Evolutionary conservation across 1,140 invertebrate species (phyloP).

Genomic region (Drosophila nigromelanica): DNA sequence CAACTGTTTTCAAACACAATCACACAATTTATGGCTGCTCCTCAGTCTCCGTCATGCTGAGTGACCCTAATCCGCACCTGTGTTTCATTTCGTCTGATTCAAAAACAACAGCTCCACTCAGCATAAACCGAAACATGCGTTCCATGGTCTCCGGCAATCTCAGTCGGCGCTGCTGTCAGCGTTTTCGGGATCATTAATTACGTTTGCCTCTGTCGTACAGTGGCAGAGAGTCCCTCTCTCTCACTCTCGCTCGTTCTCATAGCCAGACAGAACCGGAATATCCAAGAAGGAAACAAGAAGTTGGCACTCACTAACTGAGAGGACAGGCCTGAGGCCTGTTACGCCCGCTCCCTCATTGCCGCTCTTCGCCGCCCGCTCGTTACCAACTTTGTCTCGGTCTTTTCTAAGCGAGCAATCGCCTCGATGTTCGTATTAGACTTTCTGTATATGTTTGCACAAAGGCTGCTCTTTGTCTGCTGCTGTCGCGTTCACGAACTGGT

Average conservation of each 20-base stretch:
- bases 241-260: not conserved
- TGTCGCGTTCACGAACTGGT: conserved; percentile 36
- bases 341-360: conserved; percentile 36
- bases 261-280: conserved; percentile 65
- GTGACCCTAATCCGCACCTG: conserved; percentile 79
- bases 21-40: conserved; percentile 42
- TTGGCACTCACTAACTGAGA: conserved; percentile 56
- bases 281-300: conserved; percentile 79
- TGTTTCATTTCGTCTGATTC: conserved; percentile 48
- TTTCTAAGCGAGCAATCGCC: conserved; percentile 41
- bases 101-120: conserved; percentile 34
- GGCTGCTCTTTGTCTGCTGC: conserved; percentile 54
- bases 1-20: conserved; percentile 35
- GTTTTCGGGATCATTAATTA: conserved; percentile 79
- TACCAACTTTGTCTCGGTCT: conserved; percentile 29
- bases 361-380: not conserved
- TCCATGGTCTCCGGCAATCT: conserved; percentile 39
- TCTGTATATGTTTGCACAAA: conserved; percentile 47
- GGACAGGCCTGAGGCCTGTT: conserved; percentile 18
- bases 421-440: conserved; percentile 60
- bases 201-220: conserved; percentile 52
- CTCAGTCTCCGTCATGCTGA: conserved; percentile 14
- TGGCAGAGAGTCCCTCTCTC: not conserved
- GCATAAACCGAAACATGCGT: conserved; percentile 60
- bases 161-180: conserved; percentile 55